Evolutionary conservation across 2,113 vertebrate genomes (phyloP).

Genomic region (Chroicocephalus ridibundus): DNA sequence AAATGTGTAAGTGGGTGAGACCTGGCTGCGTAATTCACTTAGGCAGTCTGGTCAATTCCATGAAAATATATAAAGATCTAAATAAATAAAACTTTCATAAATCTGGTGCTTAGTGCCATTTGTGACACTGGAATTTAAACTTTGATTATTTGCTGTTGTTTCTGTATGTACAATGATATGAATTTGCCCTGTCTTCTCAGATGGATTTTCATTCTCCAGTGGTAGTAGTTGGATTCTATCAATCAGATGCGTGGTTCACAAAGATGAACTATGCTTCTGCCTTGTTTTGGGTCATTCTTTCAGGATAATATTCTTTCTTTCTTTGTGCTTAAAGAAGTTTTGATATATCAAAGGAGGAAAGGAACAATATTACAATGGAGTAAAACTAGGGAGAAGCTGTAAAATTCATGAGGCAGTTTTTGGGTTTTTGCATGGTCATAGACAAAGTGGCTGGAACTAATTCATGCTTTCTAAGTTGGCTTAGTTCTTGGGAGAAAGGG

Average conservation of each 20-base stretch:
- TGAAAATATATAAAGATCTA: not conserved
- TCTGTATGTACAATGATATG: not conserved
- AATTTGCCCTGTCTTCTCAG: not conserved
- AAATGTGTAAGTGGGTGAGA: not conserved
- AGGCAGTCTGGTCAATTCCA: not conserved
- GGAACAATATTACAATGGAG: not conserved
- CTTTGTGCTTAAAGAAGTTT: not conserved
- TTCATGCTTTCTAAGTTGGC: not conserved
- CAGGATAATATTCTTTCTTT: not conserved
- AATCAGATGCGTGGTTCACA: not conserved
- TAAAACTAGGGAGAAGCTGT: not conserved
- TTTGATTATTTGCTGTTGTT: not conserved
- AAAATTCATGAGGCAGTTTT: not conserved
- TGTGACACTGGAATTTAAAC: not conserved
- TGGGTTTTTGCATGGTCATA: not conserved
- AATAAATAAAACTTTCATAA: not conserved
- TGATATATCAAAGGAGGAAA: not conserved
- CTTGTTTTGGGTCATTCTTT: not conserved
- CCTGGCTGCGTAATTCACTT: not conserved
- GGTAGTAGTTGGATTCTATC: not conserved
- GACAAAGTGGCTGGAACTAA: not conserved
- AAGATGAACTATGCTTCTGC: not conserved
- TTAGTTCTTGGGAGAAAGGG: not conserved
- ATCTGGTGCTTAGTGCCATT: not conserved
- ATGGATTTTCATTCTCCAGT: not conserved